Base-by-base conservation (phyloP, 1,140 invertebrate species). In the Meteorus sp. region DNA sequence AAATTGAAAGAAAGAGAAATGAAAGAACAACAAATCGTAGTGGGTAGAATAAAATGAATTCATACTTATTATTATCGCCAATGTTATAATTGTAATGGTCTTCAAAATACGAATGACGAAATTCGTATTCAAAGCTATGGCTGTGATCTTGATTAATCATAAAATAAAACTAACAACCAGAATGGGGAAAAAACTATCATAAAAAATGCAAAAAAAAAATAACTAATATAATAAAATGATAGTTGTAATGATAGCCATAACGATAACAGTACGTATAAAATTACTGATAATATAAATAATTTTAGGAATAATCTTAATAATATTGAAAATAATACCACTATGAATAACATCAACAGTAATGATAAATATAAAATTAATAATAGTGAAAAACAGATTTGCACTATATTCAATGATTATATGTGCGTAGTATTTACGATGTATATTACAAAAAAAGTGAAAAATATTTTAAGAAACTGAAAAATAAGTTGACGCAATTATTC, bases 71-170 rank as follows among this genome's bases (percentile, higher is more conserved):
- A 75, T 71, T 73, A 73, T 43, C 63, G 63, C 62, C 73, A 69
- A 69, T 48, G 66, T 77, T 72, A 71, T 72, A 71, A 74, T 72
- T 73, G 64, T 73, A 72, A 68, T 72, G 68, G 63, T 78, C 72
- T 73, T 71, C 62, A 74, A 68, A 76, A 75, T 77, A 73, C 75
- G 75, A 76, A 78, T 55, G 43, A 62, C 53, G 31, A 59, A 63
- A 74, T 78, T 79, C 76, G 76, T 79, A 78, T 78, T 77, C 76
- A 79, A 79, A 79, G 77, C 77, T 76, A 77, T 78, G 76, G 77
- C 77, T 79, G 77, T 79, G 77, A 79, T 79, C 61, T 57, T 72
- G 67, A 78, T 72, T 78, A 75, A 75, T 71, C 67, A 72, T 67
- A 66, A 70, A 51, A 45, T 39, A 47, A 54, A 27, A 37, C 48